phyloP scores from a whole-genome alignment of 2,888 invertebrate species.

The Ellobium chinense region DNA sequence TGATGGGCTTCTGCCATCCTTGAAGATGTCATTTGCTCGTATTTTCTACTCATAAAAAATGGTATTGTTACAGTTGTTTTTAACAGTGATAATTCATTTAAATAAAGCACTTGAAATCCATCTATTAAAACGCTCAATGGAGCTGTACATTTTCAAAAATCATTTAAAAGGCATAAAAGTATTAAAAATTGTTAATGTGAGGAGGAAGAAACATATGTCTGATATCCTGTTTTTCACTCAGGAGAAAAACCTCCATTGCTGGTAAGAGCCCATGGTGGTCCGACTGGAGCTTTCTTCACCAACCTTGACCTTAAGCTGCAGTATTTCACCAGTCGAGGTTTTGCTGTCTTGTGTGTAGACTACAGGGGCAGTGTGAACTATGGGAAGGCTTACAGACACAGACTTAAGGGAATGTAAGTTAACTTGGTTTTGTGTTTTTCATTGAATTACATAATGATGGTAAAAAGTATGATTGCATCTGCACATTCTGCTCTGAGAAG shows the following conservation, averaged over 20 bases:
- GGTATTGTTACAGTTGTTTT: too few species aligned
- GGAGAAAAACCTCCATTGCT: conserved; percentile 76
- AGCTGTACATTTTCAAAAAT: background rate
- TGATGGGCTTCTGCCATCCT: too few species aligned
- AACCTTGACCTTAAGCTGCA: conserved; percentile 76
- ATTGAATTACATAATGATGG: too few species aligned
- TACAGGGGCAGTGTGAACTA: conserved; percentile 80
- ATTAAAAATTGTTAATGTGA: background rate
- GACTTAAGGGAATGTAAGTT: conserved; percentile 70
- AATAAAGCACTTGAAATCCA: too few species aligned
- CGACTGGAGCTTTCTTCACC: conserved; percentile 72
- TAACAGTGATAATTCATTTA: too few species aligned
- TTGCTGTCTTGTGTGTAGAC: conserved; percentile 79
- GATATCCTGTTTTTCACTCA: background rate
- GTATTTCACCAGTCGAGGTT: conserved; percentile 79
- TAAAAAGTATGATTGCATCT: too few species aligned
- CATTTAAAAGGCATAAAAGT: background rate
- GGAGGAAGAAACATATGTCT: background rate
- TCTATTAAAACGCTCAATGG: too few species aligned
- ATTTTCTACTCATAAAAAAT: too few species aligned
- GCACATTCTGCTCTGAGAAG: too few species aligned
- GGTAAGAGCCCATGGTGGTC: conserved; percentile 79
- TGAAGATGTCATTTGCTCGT: too few species aligned
- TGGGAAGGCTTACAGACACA: conserved; percentile 77
- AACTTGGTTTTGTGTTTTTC: too few species aligned